Conservation (phyloP, 2,797 vertebrate species). For the Thripadectes ignobilis region DNA sequence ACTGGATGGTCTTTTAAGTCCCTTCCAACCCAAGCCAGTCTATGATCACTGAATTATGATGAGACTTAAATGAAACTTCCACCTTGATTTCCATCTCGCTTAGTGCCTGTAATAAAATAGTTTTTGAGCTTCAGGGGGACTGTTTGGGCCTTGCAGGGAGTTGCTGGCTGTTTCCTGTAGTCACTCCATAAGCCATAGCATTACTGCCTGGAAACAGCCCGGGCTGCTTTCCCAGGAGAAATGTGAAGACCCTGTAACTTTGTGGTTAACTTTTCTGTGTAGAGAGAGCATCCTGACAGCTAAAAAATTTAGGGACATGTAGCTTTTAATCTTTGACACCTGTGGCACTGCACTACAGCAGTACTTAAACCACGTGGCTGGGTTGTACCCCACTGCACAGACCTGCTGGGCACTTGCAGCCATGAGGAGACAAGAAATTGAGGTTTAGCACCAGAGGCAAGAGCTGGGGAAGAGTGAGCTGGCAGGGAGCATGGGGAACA, state of each 20-base stretch:
- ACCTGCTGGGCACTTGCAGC: background rate
- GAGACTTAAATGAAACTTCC: slow-evolving; percentile 3
- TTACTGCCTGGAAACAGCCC: background rate
- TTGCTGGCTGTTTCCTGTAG: background rate
- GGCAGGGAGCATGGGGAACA: background rate
- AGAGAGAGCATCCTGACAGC: background rate
- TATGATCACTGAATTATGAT: background rate
- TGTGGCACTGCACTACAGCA: accelerated
- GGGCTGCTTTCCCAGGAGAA: background rate
- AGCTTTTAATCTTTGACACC: background rate
- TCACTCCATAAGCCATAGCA: background rate
- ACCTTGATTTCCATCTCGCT: background rate
- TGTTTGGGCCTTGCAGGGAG: background rate
- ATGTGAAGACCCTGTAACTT: background rate
- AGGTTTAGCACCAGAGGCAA: background rate
- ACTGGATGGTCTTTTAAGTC: background rate
- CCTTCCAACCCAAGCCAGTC: background rate
- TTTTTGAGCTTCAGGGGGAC: background rate
- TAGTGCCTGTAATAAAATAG: background rate
- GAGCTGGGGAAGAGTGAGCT: background rate
- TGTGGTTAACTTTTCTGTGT: background rate
- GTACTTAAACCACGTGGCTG: background rate
- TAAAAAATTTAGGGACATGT: background rate
- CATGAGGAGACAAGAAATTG: background rate
- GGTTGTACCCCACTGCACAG: background rate